Evolutionary conservation across 2,888 invertebrate genomes (phyloP).

Genomic region (Noctua fimbriata): DNA sequence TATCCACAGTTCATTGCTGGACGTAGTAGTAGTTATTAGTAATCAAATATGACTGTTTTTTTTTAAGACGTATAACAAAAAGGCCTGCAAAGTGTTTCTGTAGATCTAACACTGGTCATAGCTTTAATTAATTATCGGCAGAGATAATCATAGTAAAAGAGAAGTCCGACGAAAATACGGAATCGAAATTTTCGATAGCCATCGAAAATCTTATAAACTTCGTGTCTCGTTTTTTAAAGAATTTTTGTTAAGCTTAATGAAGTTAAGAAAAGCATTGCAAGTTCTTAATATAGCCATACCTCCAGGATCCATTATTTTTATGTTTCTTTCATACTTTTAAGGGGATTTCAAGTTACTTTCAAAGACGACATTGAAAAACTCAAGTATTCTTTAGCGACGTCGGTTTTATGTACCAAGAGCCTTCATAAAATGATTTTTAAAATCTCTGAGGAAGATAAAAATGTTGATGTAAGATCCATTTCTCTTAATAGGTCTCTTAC

Average conservation of each 20-base stretch:
- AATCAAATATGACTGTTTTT: too few species aligned
- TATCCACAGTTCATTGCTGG: too few species aligned
- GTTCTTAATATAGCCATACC: constrained; percentile 11
- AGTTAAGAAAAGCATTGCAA: constrained; percentile 16
- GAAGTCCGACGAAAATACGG: too few species aligned
- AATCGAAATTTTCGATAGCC: too few species aligned
- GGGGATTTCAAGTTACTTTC: constrained; percentile 48
- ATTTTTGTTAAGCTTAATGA: constrained; percentile 5
- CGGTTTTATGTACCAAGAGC: constrained; percentile 35
- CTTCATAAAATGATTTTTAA: constrained; percentile 34
- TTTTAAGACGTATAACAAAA: too few species aligned
- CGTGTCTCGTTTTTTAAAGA: not conserved
- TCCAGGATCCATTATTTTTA: constrained; percentile 30
- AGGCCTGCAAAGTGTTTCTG: too few species aligned
- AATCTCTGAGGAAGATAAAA: not conserved
- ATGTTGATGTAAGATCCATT: not conserved
- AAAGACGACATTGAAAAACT: constrained; percentile 44
- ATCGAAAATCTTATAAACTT: not conserved
- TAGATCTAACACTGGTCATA: too few species aligned
- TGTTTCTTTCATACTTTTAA: constrained; percentile 36
- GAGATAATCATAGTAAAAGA: too few species aligned
- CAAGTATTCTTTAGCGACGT: constrained; percentile 34
- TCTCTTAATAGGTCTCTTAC: not conserved
- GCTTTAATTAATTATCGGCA: too few species aligned
- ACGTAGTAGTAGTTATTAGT: too few species aligned